These are phyloP conservation scores for Pseudococcus viburni DNA, from an alignment of 2,888 invertebrate genomes.

Conservation along the genomic window DNA sequence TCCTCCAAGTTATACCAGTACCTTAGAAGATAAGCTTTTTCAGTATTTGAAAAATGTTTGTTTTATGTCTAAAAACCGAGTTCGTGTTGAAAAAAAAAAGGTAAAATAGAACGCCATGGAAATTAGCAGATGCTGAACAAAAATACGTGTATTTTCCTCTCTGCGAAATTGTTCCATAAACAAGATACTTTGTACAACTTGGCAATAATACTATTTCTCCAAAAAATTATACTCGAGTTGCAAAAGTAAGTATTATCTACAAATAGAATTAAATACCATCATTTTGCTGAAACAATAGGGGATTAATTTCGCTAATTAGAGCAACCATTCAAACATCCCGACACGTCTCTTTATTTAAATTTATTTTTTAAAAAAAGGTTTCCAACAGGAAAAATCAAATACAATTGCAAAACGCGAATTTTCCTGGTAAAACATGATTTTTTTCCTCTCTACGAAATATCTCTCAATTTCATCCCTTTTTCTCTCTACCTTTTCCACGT, in stretches of 20 bases:
- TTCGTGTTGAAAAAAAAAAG: background rate
- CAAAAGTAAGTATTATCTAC: background rate
- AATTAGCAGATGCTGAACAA: conserved; percentile 33
- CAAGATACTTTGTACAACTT: conserved; percentile 10
- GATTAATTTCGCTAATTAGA: conserved; percentile 31
- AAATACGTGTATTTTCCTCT: conserved; percentile 1
- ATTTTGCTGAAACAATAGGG: background rate
- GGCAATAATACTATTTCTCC: background rate
- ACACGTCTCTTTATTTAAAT: background rate
- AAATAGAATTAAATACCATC: conserved; percentile 23
- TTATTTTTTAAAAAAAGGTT: background rate
- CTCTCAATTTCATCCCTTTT: background rate
- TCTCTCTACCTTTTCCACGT: no score
- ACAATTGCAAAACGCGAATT: background rate
- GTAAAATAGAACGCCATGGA: background rate
- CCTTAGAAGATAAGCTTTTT: conserved; percentile 10
- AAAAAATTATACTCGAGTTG: conserved; percentile 11
- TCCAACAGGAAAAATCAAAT: background rate
- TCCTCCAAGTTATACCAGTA: background rate
- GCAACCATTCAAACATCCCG: background rate
- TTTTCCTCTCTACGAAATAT: background rate
- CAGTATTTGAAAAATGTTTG: conserved; percentile 20
- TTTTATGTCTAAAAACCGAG: conserved; percentile 23
- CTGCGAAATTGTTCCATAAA: conserved; percentile 1
- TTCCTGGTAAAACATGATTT: background rate